Conservation (phyloP, 2,888 invertebrate genomes). For the Oscheius sp. region DNA sequence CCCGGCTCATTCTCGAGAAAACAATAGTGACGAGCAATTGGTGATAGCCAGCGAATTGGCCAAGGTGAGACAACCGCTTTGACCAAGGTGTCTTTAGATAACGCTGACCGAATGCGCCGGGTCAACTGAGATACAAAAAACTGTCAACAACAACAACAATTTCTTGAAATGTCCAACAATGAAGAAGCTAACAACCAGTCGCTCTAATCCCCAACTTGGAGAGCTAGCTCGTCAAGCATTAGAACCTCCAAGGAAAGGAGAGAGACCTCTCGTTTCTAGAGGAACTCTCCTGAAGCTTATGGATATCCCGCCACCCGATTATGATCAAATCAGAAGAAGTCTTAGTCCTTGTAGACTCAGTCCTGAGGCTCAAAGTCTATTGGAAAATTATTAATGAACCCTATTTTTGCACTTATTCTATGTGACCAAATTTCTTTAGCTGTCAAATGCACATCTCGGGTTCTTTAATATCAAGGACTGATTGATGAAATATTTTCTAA, state of each 20-base stretch:
- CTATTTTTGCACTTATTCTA: no score
- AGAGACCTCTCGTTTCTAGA: not conserved
- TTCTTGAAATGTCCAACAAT: slow-evolving; percentile 17
- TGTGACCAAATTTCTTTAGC: no score
- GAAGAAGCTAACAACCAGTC: slow-evolving; percentile 15
- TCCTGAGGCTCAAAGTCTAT: slow-evolving; percentile 11
- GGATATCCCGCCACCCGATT: slow-evolving; percentile 18
- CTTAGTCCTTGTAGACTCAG: slow-evolving; percentile 11
- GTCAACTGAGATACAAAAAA: not conserved
- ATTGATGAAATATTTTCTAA: no score
- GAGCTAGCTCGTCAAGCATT: not conserved
- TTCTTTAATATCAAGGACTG: no score
- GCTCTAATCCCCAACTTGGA: slow-evolving; percentile 15
- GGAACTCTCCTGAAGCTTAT: slow-evolving; percentile 10
- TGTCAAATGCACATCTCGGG: no score
- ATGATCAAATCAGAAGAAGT: slow-evolving; percentile 20
- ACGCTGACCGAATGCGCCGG: slow-evolving; percentile 3
- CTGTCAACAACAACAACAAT: slow-evolving; percentile 19
- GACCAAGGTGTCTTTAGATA: not conserved
- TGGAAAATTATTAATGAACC: not conserved
- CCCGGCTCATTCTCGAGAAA: not conserved
- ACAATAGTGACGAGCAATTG: not conserved
- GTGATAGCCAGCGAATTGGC: slow-evolving; percentile 1
- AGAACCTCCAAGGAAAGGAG: not conserved
- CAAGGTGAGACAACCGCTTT: not conserved